phyloP scores from a whole-genome alignment of 2,888 invertebrate genomes.

The Caenorhabditis doughertyi region DNA sequence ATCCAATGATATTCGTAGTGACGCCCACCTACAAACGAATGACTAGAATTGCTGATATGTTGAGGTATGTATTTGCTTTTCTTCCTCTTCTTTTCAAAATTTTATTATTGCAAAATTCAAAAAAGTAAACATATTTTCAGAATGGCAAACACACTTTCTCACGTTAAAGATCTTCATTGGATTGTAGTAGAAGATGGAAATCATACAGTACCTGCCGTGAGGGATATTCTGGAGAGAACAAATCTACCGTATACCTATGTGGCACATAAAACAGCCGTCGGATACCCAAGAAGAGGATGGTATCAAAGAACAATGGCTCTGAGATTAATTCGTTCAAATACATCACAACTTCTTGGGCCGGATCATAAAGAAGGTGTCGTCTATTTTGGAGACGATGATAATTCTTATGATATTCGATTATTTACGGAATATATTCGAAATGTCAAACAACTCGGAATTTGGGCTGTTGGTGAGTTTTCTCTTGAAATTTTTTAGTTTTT shows the following conservation, averaged over 20 bases:
- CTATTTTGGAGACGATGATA: conserved; percentile 73
- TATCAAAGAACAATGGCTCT: conserved; percentile 75
- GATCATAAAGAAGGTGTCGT: conserved; percentile 64
- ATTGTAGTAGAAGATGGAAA: conserved; percentile 73
- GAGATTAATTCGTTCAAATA: conserved; percentile 67
- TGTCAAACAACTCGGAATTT: conserved; percentile 68
- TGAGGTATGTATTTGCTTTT: conserved; percentile 53
- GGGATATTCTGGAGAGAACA: conserved; percentile 63
- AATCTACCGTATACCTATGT: conserved; percentile 70
- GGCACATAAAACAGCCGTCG: conserved; percentile 63
- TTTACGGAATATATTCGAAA: conserved; percentile 69
- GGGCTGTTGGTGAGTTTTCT: conserved; percentile 68
- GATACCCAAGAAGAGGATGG: conserved; percentile 78
- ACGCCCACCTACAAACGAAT: conserved; percentile 70
- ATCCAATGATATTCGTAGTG: conserved; percentile 68
- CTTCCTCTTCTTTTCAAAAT: not conserved
- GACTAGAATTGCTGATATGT: conserved; percentile 67
- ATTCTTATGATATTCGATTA: conserved; percentile 68
- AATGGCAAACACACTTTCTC: conserved; percentile 72
- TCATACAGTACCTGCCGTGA: conserved; percentile 40
- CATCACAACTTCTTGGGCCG: conserved; percentile 39
- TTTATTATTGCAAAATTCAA: too few relatives aligned
- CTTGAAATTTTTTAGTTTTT: too few relatives aligned
- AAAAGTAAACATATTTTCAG: conserved; percentile 34
- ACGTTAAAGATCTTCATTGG: conserved; percentile 73